Percentiles rank a stretch among this genome's conserved stretches.
Conservation (phyloP, 2,888 invertebrate species). For the Erpobdella octoculata region DNA sequence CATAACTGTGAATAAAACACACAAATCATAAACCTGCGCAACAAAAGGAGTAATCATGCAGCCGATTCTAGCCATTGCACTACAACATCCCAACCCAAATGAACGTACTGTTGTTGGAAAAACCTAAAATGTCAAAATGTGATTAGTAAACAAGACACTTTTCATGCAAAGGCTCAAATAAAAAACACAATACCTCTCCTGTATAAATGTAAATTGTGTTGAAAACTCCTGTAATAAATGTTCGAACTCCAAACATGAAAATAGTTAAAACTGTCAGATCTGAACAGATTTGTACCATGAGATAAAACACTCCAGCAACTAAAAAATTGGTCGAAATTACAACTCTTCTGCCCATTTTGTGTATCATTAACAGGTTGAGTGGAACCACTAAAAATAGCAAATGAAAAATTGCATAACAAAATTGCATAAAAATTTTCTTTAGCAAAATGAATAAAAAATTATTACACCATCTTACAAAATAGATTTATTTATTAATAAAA, state of each 20-base stretch:
- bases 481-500: too few relatives aligned
- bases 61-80: conserved; percentile 79
- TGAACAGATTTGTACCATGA: conserved; percentile 37
- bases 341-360: conserved; percentile 43
- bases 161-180: background rate
- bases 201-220: conserved; percentile 50
- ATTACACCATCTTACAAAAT: too few relatives aligned
- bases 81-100: conserved; percentile 84
- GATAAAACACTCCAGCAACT: conserved; percentile 35
- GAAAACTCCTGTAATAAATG: conserved; percentile 47
- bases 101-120: conserved; percentile 81
- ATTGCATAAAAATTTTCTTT: background rate
- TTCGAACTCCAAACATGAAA: conserved; percentile 46
- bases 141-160: background rate
- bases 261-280: conserved; percentile 44
- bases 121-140: conserved; percentile 54
- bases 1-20: too few relatives aligned
- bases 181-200: conserved; percentile 43
- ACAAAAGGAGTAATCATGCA: conserved; percentile 89
- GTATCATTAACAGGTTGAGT: conserved; percentile 47
- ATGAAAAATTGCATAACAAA: background rate
- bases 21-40: conserved; percentile 80
- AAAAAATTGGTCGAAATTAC: conserved; percentile 35
- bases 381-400: conserved; percentile 45
- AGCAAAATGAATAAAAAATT: background rate